phyloP scores from a whole-genome alignment of 2,797 vertebrate genomes.

The Parauchenoglanis ngamensis region DNA sequence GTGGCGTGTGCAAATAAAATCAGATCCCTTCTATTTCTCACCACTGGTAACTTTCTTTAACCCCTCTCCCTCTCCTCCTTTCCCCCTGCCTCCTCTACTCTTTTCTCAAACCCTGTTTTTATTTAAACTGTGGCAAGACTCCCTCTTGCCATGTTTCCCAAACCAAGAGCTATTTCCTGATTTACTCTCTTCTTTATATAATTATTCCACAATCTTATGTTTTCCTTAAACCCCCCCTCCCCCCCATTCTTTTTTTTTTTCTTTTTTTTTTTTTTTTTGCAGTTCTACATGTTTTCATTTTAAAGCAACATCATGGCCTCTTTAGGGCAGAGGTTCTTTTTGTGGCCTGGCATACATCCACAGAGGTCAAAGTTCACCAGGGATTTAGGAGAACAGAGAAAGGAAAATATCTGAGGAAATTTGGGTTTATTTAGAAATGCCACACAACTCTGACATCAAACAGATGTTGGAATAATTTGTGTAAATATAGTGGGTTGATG shows the following conservation, averaged over 20 bases:
- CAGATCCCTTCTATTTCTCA: constrained; percentile 47
- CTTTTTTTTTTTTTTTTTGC: constrained; percentile 50
- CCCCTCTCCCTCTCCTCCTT: constrained; percentile 43
- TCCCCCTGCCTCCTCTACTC: constrained; percentile 9
- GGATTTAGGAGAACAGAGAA: constrained; percentile 41
- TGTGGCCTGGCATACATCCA: constrained; percentile 53
- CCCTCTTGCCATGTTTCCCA: constrained; percentile 73
- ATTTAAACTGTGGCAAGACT: constrained; percentile 75
- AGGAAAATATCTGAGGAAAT: constrained; percentile 25
- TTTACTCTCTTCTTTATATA: constrained; percentile 78
- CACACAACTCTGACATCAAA: constrained; percentile 2
- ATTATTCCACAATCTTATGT: constrained; percentile 72
- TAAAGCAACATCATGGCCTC: constrained; percentile 69
- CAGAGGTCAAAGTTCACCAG: constrained; percentile 51
- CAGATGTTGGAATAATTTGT: constrained; percentile 7
- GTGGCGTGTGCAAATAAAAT: background rate
- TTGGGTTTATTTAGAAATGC: constrained; percentile 34
- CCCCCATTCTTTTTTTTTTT: background rate
- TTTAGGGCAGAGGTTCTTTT: constrained; percentile 56
- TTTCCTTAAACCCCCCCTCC: constrained; percentile 30
- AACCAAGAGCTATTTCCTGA: constrained; percentile 80
- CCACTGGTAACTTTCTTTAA: constrained; percentile 62
- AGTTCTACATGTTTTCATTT: constrained; percentile 66
- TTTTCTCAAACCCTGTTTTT: constrained; percentile 72
- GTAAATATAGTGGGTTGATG: background rate